Conservation (phyloP, 2,113 vertebrate genomes). For the Pycnonotus jocosus region DNA sequence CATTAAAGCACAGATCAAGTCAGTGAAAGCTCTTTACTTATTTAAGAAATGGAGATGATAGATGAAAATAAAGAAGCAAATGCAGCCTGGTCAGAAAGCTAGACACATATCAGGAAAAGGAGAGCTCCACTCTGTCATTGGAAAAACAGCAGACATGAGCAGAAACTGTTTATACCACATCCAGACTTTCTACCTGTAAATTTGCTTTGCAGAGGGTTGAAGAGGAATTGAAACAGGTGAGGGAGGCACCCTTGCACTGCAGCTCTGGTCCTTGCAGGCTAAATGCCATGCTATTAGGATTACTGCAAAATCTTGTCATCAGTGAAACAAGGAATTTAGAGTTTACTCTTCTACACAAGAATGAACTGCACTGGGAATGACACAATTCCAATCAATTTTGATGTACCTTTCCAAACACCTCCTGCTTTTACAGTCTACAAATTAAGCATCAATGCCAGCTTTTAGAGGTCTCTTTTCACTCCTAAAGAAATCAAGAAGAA, state of each 20-base stretch:
- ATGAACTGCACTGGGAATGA: not conserved
- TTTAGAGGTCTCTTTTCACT: not conserved
- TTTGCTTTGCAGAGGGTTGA: not conserved
- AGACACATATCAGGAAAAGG: not conserved
- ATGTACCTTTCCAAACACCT: not conserved
- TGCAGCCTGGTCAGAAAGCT: not conserved
- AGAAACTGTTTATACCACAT: not conserved
- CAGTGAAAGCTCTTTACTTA: not conserved
- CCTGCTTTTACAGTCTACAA: not conserved
- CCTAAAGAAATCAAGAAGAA: not conserved
- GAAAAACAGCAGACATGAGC: not conserved
- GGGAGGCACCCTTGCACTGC: not conserved
- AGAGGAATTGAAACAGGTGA: not conserved
- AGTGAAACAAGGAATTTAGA: not conserved
- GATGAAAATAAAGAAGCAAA: not conserved
- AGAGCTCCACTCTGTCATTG: not conserved
- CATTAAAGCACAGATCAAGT: not conserved
- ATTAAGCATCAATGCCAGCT: not conserved
- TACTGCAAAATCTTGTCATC: not conserved
- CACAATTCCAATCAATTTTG: not conserved
- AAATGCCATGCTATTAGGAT: not conserved
- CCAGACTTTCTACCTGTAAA: not conserved
- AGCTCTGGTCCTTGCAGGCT: not conserved
- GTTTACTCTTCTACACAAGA: not conserved
- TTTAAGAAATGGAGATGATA: not conserved